Percentiles rank a stretch among this genome's conserved stretches.
phyloP scores from a whole-genome alignment of 2,113 vertebrate species.

The Catharus minimus region DNA sequence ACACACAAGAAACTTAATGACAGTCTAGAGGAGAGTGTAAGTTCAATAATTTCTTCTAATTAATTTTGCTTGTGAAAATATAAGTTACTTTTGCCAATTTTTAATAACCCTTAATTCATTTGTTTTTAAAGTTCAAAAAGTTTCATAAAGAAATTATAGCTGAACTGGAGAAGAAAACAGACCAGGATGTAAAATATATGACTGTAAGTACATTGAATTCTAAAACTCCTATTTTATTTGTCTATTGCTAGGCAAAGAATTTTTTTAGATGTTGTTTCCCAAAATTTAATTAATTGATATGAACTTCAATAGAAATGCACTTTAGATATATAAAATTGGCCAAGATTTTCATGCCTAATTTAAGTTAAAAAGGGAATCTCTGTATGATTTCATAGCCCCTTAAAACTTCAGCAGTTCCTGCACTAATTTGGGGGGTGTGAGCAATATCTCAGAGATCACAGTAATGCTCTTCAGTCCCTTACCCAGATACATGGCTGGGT shows the following conservation, averaged over 20 bases:
- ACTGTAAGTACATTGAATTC: conserved; percentile 78
- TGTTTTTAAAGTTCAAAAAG: conserved; percentile 84
- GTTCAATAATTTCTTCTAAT: conserved; percentile 49
- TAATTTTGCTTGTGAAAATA: background rate
- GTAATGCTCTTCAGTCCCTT: background rate
- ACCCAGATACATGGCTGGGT: background rate
- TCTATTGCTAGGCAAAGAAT: background rate
- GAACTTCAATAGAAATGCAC: background rate
- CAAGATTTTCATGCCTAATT: background rate
- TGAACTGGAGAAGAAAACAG: conserved; percentile 95
- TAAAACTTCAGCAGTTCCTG: background rate
- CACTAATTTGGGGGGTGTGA: background rate
- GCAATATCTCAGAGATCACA: background rate
- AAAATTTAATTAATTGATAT: background rate
- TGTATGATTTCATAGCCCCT: background rate
- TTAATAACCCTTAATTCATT: conserved; percentile 12
- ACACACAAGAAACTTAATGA: conserved; percentile 88
- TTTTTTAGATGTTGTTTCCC: background rate
- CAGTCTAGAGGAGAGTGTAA: conserved; percentile 90
- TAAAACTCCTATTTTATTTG: background rate
- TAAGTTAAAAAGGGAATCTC: background rate
- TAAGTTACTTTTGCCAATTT: background rate
- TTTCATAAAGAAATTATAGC: conserved; percentile 91
- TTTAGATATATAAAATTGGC: background rate
- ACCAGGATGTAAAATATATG: conserved; percentile 97